These are phyloP conservation scores for Gadopsis bispinosus DNA, from an alignment of 2,797 vertebrate species.

Conservation along the genomic window DNA sequence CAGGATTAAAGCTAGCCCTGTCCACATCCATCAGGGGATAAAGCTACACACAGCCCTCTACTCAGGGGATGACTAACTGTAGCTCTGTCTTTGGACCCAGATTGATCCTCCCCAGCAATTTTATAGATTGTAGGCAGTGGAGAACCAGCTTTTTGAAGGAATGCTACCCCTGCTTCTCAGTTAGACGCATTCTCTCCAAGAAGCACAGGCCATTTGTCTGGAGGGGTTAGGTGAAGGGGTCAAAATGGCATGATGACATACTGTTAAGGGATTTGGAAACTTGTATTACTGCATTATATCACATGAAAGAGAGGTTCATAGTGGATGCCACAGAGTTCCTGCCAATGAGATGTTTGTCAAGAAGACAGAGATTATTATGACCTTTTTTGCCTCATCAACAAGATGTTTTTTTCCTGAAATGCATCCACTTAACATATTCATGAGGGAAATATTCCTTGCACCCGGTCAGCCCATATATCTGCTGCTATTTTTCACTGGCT, in stretches of 20 bases:
- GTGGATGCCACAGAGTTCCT: conserved; percentile 5
- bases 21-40: conserved; percentile 84
- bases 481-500: conserved; percentile 41
- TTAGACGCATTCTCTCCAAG: conserved; percentile 52
- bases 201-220: conserved; percentile 46
- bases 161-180: conserved; percentile 39
- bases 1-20: conserved; percentile 81
- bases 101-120: conserved; percentile 77
- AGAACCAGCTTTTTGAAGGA: conserved; percentile 62
- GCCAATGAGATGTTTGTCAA: conserved; percentile 11
- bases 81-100: conserved; percentile 68
- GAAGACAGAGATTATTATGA: conserved; percentile 32
- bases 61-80: conserved; percentile 64
- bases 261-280: conserved; percentile 17
- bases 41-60: conserved; percentile 69
- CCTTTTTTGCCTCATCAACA: conserved; percentile 32
- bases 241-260: conserved; percentile 2
- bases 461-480: conserved; percentile 43
- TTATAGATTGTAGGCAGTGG: conserved; percentile 76
- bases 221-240: conserved; percentile 2
- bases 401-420: conserved; percentile 14
- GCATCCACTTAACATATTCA: conserved; percentile 26
- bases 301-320: conserved; percentile 25
- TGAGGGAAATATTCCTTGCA: conserved; percentile 26
- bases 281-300: background rate